These are phyloP conservation scores for Neodiprion fabricii DNA, from an alignment of 1,140 invertebrate genomes.

Conservation along the genomic window DNA sequence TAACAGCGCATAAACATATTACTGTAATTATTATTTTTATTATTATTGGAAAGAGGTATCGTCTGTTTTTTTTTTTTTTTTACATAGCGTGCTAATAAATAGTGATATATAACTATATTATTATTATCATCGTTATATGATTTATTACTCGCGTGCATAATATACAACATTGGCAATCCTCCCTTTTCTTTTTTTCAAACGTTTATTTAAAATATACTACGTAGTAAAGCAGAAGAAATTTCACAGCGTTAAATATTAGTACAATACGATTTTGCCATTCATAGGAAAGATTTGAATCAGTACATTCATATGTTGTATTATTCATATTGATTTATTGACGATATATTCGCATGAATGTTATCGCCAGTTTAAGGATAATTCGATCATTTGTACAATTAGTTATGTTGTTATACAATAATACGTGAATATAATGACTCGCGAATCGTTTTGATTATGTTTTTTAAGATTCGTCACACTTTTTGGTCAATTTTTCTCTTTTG, in stretches of 20 bases:
- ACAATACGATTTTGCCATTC: too few relatives aligned
- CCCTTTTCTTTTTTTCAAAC: neutral
- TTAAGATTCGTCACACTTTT: neutral
- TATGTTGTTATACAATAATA: neutral
- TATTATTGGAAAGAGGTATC: neutral
- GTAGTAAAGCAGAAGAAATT: neutral
- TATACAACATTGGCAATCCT: too few relatives aligned
- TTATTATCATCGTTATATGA: slow-evolving; percentile 20
- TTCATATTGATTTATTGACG: too few relatives aligned
- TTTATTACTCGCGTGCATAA: too few relatives aligned
- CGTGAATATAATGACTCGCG: neutral
- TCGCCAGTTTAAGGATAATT: too few relatives aligned
- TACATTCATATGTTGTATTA: too few relatives aligned
- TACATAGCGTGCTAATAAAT: slow-evolving; percentile 19
- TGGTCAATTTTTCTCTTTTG: too few relatives aligned
- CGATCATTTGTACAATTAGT: neutral
- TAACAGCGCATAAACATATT: neutral
- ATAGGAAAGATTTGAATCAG: too few relatives aligned
- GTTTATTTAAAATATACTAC: slow-evolving; percentile 13
- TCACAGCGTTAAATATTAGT: neutral
- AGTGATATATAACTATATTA: slow-evolving; percentile 9
- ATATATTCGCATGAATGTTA: too few relatives aligned
- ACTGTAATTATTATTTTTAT: neutral
- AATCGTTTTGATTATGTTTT: neutral
- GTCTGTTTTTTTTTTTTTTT: slow-evolving; percentile 15